Conservation (phyloP, 2,888 invertebrate genomes). For the Cyclophora punctaria region DNA sequence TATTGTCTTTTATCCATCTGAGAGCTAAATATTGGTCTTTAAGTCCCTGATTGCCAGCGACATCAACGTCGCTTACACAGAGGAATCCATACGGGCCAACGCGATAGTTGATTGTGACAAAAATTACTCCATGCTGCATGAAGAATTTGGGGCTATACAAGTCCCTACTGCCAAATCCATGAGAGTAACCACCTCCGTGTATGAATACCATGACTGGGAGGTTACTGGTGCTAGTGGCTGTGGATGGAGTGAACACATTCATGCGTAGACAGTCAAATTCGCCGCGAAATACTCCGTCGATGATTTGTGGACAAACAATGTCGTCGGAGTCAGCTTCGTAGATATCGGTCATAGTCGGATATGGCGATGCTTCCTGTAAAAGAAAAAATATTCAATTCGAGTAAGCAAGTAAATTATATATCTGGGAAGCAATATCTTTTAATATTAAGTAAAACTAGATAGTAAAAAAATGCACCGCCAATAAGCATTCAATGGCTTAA, state of each 20-base stretch:
- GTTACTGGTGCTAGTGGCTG: slow-evolving; percentile 24
- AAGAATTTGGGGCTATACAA: slow-evolving; percentile 34
- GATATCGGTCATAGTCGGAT: slow-evolving; percentile 25
- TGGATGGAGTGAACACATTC: slow-evolving; percentile 36
- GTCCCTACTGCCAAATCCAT: slow-evolving; percentile 25
- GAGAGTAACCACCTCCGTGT: slow-evolving; percentile 36
- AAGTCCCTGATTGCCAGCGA: slow-evolving; percentile 47
- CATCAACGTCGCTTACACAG: slow-evolving; percentile 37
- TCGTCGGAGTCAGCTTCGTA: slow-evolving; percentile 37
- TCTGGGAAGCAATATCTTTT: too few relatives aligned
- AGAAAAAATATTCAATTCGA: not conserved
- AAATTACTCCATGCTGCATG: slow-evolving; percentile 38
- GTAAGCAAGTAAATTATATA: too few relatives aligned
- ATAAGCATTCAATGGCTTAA: too few relatives aligned
- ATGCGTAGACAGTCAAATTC: slow-evolving; percentile 37
- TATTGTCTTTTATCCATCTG: slow-evolving; percentile 43
- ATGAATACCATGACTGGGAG: slow-evolving; percentile 45
- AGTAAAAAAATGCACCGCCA: too few relatives aligned
- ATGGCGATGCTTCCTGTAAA: slow-evolving; percentile 30
- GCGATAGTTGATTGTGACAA: slow-evolving; percentile 43
- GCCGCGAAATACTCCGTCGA: slow-evolving; percentile 21
- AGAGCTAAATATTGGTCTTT: slow-evolving; percentile 45
- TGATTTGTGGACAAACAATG: slow-evolving; percentile 37
- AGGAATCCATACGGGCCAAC: slow-evolving; percentile 49
- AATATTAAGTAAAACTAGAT: too few relatives aligned